Conservation (phyloP, 2,888 invertebrate genomes). For the Morpho deidamia region DNA sequence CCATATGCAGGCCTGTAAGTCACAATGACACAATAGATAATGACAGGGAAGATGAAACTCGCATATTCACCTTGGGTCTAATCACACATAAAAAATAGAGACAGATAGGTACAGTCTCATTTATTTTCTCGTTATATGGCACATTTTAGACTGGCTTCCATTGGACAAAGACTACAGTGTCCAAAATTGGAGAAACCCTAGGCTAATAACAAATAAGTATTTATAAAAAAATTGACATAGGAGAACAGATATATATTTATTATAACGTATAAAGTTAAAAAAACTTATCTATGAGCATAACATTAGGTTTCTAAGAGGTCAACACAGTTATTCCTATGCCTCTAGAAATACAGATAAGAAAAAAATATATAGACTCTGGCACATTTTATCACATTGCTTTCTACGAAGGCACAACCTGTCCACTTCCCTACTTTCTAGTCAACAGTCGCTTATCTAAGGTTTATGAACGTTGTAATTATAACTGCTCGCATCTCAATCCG, state of each 20-base stretch:
- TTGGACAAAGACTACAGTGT: too few relatives aligned
- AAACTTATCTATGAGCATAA: not conserved
- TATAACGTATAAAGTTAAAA: not conserved
- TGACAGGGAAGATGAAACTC: too few relatives aligned
- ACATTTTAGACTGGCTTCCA: too few relatives aligned
- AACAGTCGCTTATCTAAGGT: slow-evolving; percentile 26
- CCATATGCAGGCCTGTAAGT: too few relatives aligned
- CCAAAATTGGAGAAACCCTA: too few relatives aligned
- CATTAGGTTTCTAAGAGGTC: not conserved
- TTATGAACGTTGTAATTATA: slow-evolving; percentile 25
- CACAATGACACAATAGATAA: too few relatives aligned
- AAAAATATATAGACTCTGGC: slow-evolving; percentile 22
- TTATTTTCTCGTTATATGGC: too few relatives aligned
- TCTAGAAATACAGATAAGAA: not conserved
- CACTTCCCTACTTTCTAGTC: slow-evolving; percentile 21
- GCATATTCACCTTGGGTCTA: too few relatives aligned
- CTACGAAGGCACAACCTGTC: slow-evolving; percentile 17
- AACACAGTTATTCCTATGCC: slow-evolving; percentile 11
- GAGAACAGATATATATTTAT: not conserved
- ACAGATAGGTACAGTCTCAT: too few relatives aligned
- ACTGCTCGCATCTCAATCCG: slow-evolving; percentile 17
- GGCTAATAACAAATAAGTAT: not conserved
- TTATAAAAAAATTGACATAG: not conserved
- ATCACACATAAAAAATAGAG: too few relatives aligned
- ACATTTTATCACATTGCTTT: slow-evolving; percentile 18